Evolutionary conservation across 2,113 vertebrate species (phyloP).

Genomic region (Prionailurus viverrinus): DNA sequence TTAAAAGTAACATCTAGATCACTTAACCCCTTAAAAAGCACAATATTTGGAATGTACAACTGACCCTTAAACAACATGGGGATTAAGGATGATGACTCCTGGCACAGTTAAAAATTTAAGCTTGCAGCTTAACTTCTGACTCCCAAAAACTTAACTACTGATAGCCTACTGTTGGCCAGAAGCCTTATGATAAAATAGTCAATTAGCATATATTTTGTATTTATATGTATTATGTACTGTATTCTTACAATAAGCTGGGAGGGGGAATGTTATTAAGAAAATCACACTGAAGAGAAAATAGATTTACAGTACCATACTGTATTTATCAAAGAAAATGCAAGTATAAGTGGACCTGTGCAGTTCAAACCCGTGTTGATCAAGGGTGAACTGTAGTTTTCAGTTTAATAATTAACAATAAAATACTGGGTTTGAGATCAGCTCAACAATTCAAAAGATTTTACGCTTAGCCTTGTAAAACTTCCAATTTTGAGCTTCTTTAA

Average conservation of each 20-base stretch:
- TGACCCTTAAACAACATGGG: background rate
- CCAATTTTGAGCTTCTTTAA: background rate
- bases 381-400: background rate
- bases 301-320: background rate
- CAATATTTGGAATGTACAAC: background rate
- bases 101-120: background rate
- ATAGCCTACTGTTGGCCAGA: background rate
- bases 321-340: background rate
- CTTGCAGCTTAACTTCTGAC: background rate
- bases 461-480: background rate
- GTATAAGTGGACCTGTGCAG: background rate
- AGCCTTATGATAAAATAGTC: background rate
- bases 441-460: conserved; percentile 7
- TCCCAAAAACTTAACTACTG: background rate
- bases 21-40: conserved; percentile 7
- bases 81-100: background rate
- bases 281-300: background rate
- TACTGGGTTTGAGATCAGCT: background rate
- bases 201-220: background rate
- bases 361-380: background rate
- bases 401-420: conserved; percentile 39
- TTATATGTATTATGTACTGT: background rate
- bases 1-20: conserved; percentile 4
- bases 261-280: background rate
- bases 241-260: background rate